Conservation (phyloP, 1,140 invertebrate species). For the Episyrphus balteatus region DNA sequence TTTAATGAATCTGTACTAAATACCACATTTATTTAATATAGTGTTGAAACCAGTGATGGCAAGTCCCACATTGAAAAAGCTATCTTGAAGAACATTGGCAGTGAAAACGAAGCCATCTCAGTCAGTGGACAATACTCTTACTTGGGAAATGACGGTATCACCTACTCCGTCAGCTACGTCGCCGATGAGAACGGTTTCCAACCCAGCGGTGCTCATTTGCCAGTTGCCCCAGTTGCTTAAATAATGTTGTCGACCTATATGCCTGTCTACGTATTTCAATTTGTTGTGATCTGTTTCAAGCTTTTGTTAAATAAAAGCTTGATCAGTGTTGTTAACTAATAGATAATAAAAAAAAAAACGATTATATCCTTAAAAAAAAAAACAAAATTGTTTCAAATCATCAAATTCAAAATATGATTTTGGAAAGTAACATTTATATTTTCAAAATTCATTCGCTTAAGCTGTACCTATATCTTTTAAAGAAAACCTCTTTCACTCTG, state of each 20-base stretch:
- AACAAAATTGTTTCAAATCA: too few relatives aligned
- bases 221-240: constrained; percentile 34
- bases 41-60: constrained; percentile 49
- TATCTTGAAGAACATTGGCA: constrained; percentile 41
- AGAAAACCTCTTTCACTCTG: too few relatives aligned
- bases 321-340: too few relatives aligned
- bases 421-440: too few relatives aligned
- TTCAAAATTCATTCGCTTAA: too few relatives aligned
- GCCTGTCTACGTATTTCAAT: too few relatives aligned
- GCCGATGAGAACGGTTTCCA: constrained; percentile 66
- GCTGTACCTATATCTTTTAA: too few relatives aligned
- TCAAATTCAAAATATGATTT: too few relatives aligned
- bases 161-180: constrained; percentile 46
- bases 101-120: constrained; percentile 32
- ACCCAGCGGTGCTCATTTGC: constrained; percentile 47
- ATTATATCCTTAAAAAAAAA: too few relatives aligned
- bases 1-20: not conserved
- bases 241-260: not conserved
- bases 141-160: constrained; percentile 47
- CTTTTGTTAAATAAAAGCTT: too few relatives aligned
- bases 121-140: constrained; percentile 53
- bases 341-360: too few relatives aligned
- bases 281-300: too few relatives aligned
- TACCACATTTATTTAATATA: not conserved
- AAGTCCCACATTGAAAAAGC: constrained; percentile 47